Base-by-base conservation (phyloP, 2,888 invertebrate genomes). In the Hypolimnas misippus region DNA sequence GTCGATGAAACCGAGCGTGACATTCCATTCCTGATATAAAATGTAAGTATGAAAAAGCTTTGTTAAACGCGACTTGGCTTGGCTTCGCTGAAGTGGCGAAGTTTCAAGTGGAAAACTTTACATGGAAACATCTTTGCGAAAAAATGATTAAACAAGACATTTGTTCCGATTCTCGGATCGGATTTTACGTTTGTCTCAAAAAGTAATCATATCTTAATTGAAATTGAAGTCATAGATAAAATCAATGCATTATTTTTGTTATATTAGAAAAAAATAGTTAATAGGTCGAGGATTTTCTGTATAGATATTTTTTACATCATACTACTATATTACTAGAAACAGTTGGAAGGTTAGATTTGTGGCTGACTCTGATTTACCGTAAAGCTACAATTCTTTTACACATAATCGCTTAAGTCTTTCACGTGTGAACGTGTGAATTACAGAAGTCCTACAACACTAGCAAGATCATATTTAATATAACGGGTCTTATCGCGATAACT, bases 21-120 rank as follows among this genome's bases (percentile, higher is more conserved):
- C 90, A 86, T 84, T 86, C 89, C 87, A 87, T 88, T 89, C 84
- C 83, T 83, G 88, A 89, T 88, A 89, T 89, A 91, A 92, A 91
- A 89, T 87, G 86, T 86, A 86, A 86, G 86, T 87, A 91, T 89
- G 87, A 90, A 91, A 90, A 88, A 89, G 87, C 90, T 91, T 91
- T 91, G 91, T 90, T 89, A 87, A 91, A 87, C 88, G 89, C 87
- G 87, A 82, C 86, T 86, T 82, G 84, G 86, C 86, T 86, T 82
- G 85, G 86, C 87, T 87, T 85, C 86, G 84, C 81, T 83, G 86
- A 88, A 91, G 90, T 90, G 89, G 88, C 85, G 86, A 92, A 92
- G 87, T 92, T 91, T 87, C 82, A 89, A 92, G 91, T 92, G 89
- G 90, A 89, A 91, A 92, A 92, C 87, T 90, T 92, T 89, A 84